Evolutionary conservation across 2,888 invertebrate species (phyloP).

Genomic region (Trimorus sp.): DNA sequence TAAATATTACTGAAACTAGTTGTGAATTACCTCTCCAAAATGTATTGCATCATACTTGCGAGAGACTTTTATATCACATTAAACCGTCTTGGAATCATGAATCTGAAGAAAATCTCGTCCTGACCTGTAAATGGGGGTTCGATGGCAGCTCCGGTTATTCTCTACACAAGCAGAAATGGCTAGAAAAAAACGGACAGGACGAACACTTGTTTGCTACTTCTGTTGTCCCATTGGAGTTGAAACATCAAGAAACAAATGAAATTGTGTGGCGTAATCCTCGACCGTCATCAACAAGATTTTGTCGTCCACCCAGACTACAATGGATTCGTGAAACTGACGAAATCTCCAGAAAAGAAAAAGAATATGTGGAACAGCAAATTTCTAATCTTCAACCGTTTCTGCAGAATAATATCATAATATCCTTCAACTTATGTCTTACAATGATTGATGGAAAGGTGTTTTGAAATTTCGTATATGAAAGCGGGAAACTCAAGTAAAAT

Average conservation of each 20-base stretch:
- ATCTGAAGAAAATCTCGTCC: too few relatives aligned
- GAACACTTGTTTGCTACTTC: constrained; percentile 31
- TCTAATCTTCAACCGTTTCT: constrained; percentile 38
- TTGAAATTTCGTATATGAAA: too few relatives aligned
- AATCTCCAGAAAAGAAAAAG: constrained; percentile 37
- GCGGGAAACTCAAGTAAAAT: too few relatives aligned
- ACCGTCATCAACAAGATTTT: constrained; percentile 50
- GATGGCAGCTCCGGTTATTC: constrained; percentile 31
- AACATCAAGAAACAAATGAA: neutral
- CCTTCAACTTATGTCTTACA: constrained; percentile 8
- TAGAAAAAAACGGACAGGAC: neutral
- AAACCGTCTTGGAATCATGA: neutral
- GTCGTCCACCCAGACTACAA: constrained; percentile 52
- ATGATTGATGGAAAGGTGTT: constrained; percentile 27
- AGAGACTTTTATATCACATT: neutral
- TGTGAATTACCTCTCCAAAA: neutral
- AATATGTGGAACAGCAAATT: constrained; percentile 56
- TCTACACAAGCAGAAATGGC: constrained; percentile 25
- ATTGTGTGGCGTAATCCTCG: constrained; percentile 41
- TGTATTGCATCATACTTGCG: neutral
- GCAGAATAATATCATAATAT: neutral
- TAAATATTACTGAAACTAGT: neutral
- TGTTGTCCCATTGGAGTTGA: constrained; percentile 32
- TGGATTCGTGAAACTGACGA: constrained; percentile 40
- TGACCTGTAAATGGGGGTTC: too few relatives aligned